Conservation (phyloP, 1,140 invertebrate genomes). For the Sarcophaga peregrina region DNA sequence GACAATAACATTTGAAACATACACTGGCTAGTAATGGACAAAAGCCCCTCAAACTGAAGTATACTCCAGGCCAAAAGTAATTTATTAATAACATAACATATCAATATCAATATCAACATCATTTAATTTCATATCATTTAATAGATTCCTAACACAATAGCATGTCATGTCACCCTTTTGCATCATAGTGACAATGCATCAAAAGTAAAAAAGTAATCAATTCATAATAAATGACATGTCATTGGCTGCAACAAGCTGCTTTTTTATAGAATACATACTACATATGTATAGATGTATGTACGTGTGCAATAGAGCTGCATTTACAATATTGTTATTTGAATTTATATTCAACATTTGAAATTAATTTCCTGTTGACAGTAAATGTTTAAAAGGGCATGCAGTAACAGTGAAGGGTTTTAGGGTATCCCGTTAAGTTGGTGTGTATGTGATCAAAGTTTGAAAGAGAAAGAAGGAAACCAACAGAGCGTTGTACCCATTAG, state of each 20-base stretch:
- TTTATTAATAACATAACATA: no score
- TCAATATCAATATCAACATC: no score
- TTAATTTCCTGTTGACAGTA: constrained; percentile 19
- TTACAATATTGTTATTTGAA: background rate
- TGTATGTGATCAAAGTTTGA: background rate
- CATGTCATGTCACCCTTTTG: background rate
- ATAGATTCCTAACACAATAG: background rate
- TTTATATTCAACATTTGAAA: constrained; percentile 5
- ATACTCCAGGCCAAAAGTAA: no score
- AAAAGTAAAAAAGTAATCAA: constrained; percentile 10
- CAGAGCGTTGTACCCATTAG: no score
- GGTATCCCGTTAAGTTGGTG: background rate
- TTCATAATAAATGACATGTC: constrained; percentile 10
- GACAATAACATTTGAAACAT: no score
- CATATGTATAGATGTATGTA: background rate
- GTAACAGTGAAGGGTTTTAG: background rate
- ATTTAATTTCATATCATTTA: no score
- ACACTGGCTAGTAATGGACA: no score
- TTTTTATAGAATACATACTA: no score
- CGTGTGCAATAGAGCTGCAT: background rate
- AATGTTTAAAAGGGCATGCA: background rate
- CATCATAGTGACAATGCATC: background rate
- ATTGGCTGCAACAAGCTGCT: background rate
- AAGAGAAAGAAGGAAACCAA: no score
- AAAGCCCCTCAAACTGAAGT: no score